Conservation (phyloP, 2,888 invertebrate genomes). For the Clistopyga incitator region DNA sequence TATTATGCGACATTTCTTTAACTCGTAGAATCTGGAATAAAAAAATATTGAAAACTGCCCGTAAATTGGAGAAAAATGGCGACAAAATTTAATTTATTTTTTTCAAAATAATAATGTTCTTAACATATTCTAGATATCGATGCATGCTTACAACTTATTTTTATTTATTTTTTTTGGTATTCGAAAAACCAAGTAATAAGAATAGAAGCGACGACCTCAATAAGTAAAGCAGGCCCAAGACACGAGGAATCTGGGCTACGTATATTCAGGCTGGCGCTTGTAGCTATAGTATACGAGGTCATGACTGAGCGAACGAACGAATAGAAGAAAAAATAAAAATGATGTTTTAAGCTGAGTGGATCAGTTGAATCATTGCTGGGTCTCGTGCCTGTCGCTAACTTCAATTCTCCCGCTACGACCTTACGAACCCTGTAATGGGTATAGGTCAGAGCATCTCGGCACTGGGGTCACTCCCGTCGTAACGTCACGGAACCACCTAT, state of each 20-base stretch:
- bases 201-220: conserved; percentile 29
- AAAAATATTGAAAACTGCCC: no score
- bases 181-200: conserved; percentile 1
- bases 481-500: neutral
- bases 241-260: conserved; percentile 50
- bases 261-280: conserved; percentile 6
- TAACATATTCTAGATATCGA: neutral
- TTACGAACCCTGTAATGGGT: conserved; percentile 59
- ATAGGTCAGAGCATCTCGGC: conserved; percentile 54
- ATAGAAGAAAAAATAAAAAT: conserved; percentile 21
- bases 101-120: no score
- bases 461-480: conserved; percentile 15
- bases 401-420: conserved; percentile 58
- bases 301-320: conserved; percentile 33
- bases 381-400: conserved; percentile 37
- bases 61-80: no score
- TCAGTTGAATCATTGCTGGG: conserved; percentile 56
- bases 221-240: conserved; percentile 1
- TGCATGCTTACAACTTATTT: neutral
- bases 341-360: neutral
- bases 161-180: neutral
- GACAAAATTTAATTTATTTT: no score
- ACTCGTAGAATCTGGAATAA: no score
- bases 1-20: no score
- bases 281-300: conserved; percentile 56